Percentiles rank a stretch among this genome's conserved stretches.
Conservation (phyloP, 2,797 vertebrate genomes). For the Mus spretus region DNA sequence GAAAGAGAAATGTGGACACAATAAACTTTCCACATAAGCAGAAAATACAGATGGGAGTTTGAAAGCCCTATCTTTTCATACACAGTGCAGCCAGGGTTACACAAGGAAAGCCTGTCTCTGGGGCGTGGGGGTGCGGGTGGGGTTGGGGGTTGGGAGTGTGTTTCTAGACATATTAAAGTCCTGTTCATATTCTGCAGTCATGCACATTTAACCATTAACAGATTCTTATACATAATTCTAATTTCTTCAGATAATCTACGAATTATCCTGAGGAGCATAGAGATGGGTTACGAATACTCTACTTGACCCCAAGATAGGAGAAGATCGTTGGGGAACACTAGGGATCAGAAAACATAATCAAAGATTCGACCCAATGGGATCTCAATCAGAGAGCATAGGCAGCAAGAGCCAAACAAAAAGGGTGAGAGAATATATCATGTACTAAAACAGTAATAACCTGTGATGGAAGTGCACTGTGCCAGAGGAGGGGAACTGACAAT, state of each 20-base stretch:
- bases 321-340: neutral
- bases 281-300: neutral
- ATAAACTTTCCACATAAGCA: slow-evolving; percentile 37
- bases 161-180: slow-evolving; percentile 22
- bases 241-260: slow-evolving; percentile 52
- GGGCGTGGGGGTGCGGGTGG: no score
- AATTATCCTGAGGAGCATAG: slow-evolving; percentile 38
- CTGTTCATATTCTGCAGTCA: slow-evolving; percentile 9
- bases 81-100: neutral
- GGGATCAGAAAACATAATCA: slow-evolving; percentile 49
- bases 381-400: slow-evolving; percentile 10
- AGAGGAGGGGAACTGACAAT: slow-evolving; percentile 5
- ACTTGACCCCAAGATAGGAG: neutral
- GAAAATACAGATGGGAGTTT: neutral
- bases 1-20: neutral
- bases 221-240: slow-evolving; percentile 41
- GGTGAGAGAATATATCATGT: slow-evolving; percentile 3
- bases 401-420: slow-evolving; percentile 20
- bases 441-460: neutral
- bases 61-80: slow-evolving; percentile 43
- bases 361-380: neutral
- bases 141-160: no score
- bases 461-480: slow-evolving; percentile 34
- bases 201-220: slow-evolving; percentile 3
- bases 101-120: neutral